Percentiles rank a stretch among this genome's conserved stretches.
phyloP scores from a whole-genome alignment of 2,797 vertebrate species.

The Sebastes baramenuke region DNA sequence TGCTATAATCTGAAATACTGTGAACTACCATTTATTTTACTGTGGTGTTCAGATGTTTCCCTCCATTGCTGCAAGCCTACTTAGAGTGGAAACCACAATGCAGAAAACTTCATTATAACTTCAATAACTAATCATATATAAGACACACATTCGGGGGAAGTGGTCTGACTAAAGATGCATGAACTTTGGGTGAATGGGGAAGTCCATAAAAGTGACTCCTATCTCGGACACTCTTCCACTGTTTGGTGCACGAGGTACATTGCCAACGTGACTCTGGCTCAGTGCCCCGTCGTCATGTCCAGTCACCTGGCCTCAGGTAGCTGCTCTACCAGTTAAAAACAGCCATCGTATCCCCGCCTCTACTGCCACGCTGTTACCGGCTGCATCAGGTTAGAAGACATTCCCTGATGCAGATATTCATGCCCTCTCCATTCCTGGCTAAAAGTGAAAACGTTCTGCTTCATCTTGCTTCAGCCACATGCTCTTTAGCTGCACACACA shows the following conservation, averaged over 20 bases:
- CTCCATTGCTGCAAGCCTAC: not conserved
- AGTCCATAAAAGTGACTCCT: not conserved
- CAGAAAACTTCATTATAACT: not conserved
- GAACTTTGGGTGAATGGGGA: not conserved
- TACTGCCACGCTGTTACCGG: not conserved
- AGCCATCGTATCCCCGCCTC: not conserved
- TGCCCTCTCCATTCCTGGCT: not conserved
- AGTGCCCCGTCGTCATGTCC: not conserved
- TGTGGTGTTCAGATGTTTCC: not conserved
- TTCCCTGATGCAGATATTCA: not conserved
- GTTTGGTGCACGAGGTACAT: not conserved
- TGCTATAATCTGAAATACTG: not conserved
- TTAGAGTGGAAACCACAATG: not conserved
- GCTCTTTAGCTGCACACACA: slow-evolving; percentile 13
- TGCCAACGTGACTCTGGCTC: slow-evolving; percentile 36
- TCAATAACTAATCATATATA: too few species aligned
- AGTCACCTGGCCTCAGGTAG: not conserved
- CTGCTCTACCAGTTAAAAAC: slow-evolving; percentile 24
- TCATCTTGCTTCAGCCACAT: not conserved
- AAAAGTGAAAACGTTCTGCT: not conserved
- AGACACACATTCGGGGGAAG: not conserved
- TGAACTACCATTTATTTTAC: not conserved
- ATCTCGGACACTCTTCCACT: not conserved
- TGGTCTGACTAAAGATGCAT: not conserved
- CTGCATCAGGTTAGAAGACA: not conserved